Base-by-base conservation (phyloP, 2,888 invertebrate species). In the Dryobotodes eremita region DNA sequence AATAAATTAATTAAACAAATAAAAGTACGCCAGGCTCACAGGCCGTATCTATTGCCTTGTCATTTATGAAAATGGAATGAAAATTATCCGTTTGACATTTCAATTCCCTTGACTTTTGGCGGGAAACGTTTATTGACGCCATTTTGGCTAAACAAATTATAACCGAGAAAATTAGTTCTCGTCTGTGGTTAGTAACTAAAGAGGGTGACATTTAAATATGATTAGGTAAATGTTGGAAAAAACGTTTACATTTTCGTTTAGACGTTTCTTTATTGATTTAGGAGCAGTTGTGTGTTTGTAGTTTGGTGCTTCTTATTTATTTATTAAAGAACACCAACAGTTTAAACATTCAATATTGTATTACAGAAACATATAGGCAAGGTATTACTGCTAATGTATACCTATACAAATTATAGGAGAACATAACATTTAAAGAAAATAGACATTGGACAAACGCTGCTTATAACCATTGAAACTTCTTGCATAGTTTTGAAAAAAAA, bases 81-180 rank as follows among this genome's bases (percentile, higher is more conserved):
- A 80, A 71, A 71, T 82, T 61, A 83, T 62, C 68, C 50, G 71
- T 61, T 75, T 89, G 91, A 87, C 88, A 88, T 90, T 91, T 89
- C 72, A 80, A 84, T 81, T 82, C 79, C 73, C 81, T 83, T 79
- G 79, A 82, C 80, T 75, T 87, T 80, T 80, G 74, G 80, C 72
- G 80, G 69, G 72, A 81, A 80, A 76, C 65, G 68, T 20, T 73
- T 82, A 71, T 46, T 10, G 71, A 76, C 72, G 79, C 71, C 71
- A 81, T 84, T 64, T 84, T 86, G 70, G 65, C 53, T 64, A 64
- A 75, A 57, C 70, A 89, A 73, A 79, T 85, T 77, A 84, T 53
- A 74, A 36, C 61, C 26, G 64, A 50, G 64, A 69, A 77, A 83
- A 77, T 81, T 80, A 71, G 66, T 62, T 65, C 53, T 36, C 69